phyloP scores from a whole-genome alignment of 2,113 vertebrate species.

The Nasalis larvatus region DNA sequence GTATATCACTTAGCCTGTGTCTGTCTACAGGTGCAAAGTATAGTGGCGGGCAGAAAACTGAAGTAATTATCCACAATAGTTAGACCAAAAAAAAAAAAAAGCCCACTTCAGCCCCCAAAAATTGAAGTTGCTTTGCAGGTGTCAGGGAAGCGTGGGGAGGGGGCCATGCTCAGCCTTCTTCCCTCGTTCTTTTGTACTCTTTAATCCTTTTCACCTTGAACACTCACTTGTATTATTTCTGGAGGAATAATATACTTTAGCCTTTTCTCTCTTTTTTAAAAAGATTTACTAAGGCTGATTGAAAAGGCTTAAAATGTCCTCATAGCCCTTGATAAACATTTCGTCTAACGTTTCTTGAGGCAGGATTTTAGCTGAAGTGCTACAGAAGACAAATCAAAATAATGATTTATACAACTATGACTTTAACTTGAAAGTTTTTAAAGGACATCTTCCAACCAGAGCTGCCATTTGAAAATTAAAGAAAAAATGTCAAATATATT shows the following conservation, averaged over 20 bases:
- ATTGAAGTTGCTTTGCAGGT: background rate
- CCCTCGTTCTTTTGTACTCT: background rate
- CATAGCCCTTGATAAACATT: conserved; percentile 28
- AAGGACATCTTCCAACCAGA: conserved; percentile 7
- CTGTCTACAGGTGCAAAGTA: background rate
- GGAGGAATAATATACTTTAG: conserved; percentile 10
- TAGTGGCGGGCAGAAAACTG: background rate
- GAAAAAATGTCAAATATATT: background rate
- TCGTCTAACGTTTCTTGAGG: background rate
- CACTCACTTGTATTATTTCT: background rate
- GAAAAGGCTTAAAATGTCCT: conserved; percentile 59
- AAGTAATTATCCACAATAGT: background rate
- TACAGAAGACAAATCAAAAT: conserved; percentile 16
- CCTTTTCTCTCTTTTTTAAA: background rate
- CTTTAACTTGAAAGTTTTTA: background rate
- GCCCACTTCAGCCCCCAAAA: background rate
- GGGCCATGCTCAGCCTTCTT: background rate
- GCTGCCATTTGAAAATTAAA: background rate
- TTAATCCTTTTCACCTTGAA: conserved; percentile 52
- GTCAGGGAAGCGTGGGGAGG: background rate
- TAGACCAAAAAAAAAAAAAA: background rate
- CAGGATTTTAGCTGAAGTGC: background rate
- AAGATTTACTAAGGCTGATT: conserved; percentile 44
- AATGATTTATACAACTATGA: background rate
- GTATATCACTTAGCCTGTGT: conserved; percentile 11